These are phyloP conservation scores for Dicentrarchus labrax DNA, from an alignment of 2,113 vertebrate genomes.

Conservation along the genomic window DNA sequence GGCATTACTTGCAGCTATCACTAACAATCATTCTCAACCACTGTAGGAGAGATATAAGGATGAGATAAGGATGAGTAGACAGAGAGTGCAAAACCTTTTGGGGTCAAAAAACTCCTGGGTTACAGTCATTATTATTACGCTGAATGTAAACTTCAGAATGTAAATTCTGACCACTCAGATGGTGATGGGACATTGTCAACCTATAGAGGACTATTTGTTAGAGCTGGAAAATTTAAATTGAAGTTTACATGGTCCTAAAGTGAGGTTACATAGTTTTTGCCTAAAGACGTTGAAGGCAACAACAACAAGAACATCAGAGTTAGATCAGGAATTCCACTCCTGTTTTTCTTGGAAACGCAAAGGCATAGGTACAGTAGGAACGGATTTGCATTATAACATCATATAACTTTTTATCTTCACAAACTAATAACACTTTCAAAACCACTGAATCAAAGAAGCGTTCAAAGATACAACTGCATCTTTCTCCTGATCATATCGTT, in stretches of 20 bases:
- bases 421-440: neutral
- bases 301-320: neutral
- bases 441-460: neutral
- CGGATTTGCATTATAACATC: neutral
- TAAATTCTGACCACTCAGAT: neutral
- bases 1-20: slow-evolving; percentile 37
- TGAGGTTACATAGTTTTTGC: too few species aligned
- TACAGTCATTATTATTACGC: neutral
- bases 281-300: too few species aligned
- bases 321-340: neutral
- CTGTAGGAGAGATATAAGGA: slow-evolving; percentile 2
- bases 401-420: neutral
- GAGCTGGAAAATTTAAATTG: too few species aligned
- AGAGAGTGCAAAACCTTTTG: neutral
- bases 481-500: neutral
- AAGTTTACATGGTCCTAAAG: too few species aligned
- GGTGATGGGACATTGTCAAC: too few species aligned
- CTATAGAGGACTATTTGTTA: too few species aligned
- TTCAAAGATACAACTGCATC: neutral
- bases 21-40: neutral
- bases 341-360: neutral
- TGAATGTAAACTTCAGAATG: neutral
- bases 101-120: neutral
- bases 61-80: neutral
- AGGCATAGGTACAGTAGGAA: too few species aligned